A percentile compares a stretch with the other conserved stretches of the same genome.
phyloP scores from a whole-genome alignment of 2,888 invertebrate species.

The Leptopilina syphax region DNA sequence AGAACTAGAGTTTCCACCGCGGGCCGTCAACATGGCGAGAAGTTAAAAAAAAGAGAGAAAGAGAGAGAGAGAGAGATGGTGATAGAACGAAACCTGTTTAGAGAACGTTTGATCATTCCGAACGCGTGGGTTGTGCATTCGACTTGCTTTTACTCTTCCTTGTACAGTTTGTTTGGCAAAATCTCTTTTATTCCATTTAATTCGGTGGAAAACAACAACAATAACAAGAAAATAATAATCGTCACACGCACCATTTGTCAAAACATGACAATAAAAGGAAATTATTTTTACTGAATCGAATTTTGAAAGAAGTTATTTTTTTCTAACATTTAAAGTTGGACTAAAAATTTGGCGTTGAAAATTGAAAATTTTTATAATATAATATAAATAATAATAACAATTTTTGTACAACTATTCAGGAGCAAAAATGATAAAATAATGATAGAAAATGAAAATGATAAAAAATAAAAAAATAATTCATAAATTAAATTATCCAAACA shows the following conservation, averaged over 20 bases:
- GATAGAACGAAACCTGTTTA: slow-evolving; percentile 36
- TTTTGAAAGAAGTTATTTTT: too few species aligned
- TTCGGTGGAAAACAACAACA: background rate
- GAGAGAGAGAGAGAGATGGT: background rate
- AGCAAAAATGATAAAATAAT: too few species aligned
- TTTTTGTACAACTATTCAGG: too few species aligned
- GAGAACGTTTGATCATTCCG: slow-evolving; percentile 37
- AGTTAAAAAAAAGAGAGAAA: slow-evolving; percentile 12
- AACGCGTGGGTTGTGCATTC: slow-evolving; percentile 19
- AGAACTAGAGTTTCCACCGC: slow-evolving; percentile 28
- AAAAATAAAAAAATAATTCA: too few species aligned
- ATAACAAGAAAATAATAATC: background rate
- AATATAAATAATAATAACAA: too few species aligned
- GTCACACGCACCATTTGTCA: background rate
- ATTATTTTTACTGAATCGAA: too few species aligned
- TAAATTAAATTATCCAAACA: too few species aligned
- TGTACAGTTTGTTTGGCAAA: slow-evolving; percentile 12
- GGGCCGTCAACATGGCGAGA: slow-evolving; percentile 36
- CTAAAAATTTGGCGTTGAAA: too few species aligned
- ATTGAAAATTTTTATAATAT: too few species aligned
- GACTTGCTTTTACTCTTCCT: slow-evolving; percentile 19
- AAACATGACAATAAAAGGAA: too few species aligned
- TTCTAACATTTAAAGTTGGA: too few species aligned
- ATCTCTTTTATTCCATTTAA: background rate
- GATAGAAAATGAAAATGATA: too few species aligned